Evolutionary conservation across 2,797 vertebrate genomes (phyloP).

Genomic region (Phalloptychus januarius): DNA sequence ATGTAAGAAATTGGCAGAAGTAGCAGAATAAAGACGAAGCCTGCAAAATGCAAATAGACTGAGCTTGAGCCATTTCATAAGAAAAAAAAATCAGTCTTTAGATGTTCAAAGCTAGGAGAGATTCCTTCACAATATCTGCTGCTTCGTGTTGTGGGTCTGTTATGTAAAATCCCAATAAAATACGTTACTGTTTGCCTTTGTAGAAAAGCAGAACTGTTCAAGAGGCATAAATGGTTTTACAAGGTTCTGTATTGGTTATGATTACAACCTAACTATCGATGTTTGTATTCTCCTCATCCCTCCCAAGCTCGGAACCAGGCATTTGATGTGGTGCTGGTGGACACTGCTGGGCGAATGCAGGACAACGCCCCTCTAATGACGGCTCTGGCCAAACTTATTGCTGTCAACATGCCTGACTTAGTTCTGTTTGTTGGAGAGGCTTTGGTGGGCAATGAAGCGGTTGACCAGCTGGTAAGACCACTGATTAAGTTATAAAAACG

Average conservation of each 20-base stretch:
- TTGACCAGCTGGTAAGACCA: constrained; percentile 94
- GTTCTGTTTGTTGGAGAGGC: constrained; percentile 98
- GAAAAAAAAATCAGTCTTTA: neutral
- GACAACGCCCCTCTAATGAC: constrained; percentile 98
- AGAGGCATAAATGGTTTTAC: neutral
- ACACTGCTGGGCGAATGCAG: constrained; percentile 99
- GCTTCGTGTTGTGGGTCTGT: neutral
- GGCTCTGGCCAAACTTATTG: constrained; percentile 95
- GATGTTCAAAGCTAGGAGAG: neutral
- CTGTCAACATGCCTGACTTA: constrained; percentile 94
- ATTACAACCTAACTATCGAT: neutral
- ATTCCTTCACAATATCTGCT: neutral
- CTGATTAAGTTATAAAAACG: neutral
- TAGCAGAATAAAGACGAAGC: too few species aligned
- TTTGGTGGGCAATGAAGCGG: constrained; percentile 96
- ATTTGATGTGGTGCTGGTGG: constrained; percentile 97
- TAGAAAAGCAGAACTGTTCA: neutral
- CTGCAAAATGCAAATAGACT: neutral
- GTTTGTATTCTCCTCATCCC: neutral
- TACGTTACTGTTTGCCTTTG: neutral
- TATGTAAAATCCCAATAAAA: neutral
- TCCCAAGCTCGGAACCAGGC: constrained; percentile 90
- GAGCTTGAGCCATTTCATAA: neutral
- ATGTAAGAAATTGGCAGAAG: too few species aligned
- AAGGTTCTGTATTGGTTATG: neutral